phyloP scores from a whole-genome alignment of 1,140 invertebrate genomes.

The Metopolophium dirhodum region DNA sequence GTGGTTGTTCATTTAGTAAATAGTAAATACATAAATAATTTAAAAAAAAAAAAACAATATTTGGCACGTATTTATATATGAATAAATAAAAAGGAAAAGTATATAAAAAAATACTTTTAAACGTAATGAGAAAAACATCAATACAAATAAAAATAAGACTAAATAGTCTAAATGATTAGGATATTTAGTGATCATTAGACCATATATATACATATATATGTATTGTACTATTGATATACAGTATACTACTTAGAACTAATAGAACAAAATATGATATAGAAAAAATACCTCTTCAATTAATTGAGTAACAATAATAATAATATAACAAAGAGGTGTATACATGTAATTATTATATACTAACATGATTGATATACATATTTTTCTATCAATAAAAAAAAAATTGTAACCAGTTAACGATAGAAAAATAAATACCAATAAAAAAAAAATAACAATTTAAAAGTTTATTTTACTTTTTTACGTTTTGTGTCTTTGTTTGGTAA shows the following conservation, averaged over 20 bases:
- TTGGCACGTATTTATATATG: not conserved
- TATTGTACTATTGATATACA: not conserved
- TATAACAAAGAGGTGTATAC: not conserved
- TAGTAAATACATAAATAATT: not conserved
- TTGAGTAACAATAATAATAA: not conserved
- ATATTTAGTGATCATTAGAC: not conserved
- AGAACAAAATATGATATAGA: not conserved
- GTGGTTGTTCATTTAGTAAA: not conserved
- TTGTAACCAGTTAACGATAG: not conserved
- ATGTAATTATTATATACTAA: not conserved
- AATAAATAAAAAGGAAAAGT: not conserved
- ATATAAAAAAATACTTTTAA: not conserved
- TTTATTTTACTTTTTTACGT: not conserved
- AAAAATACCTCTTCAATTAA: not conserved
- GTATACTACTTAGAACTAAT: not conserved
- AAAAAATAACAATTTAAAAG: not conserved
- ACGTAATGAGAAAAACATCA: not conserved
- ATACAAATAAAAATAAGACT: not conserved
- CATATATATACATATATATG: not conserved
- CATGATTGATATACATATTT: not conserved
- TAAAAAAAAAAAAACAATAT: not conserved
- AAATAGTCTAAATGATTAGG: not conserved
- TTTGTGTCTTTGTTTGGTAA: not conserved
- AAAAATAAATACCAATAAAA: not conserved
- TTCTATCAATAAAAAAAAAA: not conserved